Percentiles rank a stretch among this genome's conserved stretches.
Conservation (phyloP, 1,140 invertebrate species). For the Trialeurodes vaporariorum region DNA sequence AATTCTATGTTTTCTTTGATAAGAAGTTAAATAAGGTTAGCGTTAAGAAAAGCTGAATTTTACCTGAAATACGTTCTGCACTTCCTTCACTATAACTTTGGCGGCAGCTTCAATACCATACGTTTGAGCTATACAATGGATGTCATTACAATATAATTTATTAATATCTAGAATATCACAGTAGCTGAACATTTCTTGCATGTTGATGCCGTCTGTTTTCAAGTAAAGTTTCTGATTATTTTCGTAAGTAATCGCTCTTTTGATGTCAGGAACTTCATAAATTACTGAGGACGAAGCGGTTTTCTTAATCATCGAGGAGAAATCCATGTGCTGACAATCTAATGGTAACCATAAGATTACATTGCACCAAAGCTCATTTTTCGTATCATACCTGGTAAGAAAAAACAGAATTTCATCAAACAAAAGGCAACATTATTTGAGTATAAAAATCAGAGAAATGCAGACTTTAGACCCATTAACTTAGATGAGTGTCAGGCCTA, state of each 20-base stretch:
- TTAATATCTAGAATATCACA: slow-evolving; percentile 71
- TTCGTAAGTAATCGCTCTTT: slow-evolving; percentile 63
- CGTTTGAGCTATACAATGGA: slow-evolving; percentile 74
- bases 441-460: no score
- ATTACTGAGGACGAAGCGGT: slow-evolving; percentile 63
- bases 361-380: slow-evolving; percentile 18
- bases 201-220: slow-evolving; percentile 90
- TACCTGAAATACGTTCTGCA: slow-evolving; percentile 37
- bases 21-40: no score
- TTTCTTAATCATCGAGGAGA: slow-evolving; percentile 62
- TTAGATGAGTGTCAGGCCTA: no score
- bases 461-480: no score
- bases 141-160: slow-evolving; percentile 85
- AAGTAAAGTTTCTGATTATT: slow-evolving; percentile 46
- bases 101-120: slow-evolving; percentile 96
- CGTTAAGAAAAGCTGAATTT: slow-evolving; percentile 11
- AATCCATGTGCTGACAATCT: slow-evolving; percentile 53
- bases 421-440: no score
- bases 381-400: slow-evolving; percentile 22
- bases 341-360: slow-evolving; percentile 46
- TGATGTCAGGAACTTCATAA: slow-evolving; percentile 68
- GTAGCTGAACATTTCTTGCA: slow-evolving; percentile 74
- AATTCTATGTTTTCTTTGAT: no score
- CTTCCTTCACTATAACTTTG: slow-evolving; percentile 62
- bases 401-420: not conserved